Percentiles rank a stretch among this genome's conserved stretches.
These are phyloP conservation scores for Megaceryle alcyon DNA, from an alignment of 2,797 vertebrate genomes.

Conservation along the genomic window DNA sequence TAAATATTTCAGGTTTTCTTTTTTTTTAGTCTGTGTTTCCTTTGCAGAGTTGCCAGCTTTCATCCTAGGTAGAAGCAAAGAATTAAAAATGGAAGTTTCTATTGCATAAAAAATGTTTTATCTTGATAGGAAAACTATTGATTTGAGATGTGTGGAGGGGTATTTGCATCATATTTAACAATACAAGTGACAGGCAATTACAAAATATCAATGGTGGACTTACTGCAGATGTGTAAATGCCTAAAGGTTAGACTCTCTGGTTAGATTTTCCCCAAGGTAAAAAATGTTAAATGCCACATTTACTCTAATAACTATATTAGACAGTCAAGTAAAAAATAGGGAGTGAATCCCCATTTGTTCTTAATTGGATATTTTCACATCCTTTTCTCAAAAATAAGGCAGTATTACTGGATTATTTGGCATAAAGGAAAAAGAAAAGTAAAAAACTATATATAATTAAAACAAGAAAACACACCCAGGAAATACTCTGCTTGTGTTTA, in stretches of 20 bases:
- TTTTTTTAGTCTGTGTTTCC: neutral
- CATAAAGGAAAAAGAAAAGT: neutral
- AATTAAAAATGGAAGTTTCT: neutral
- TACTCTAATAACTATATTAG: constrained; percentile 43
- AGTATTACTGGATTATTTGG: neutral
- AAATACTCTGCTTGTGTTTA: neutral
- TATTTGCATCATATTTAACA: neutral
- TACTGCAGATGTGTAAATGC: constrained; percentile 18
- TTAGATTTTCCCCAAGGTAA: constrained; percentile 36
- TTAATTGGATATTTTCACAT: neutral
- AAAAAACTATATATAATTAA: neutral
- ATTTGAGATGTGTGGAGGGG: neutral
- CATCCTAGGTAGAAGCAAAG: neutral
- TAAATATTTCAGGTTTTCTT: neutral
- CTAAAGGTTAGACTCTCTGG: constrained; percentile 39
- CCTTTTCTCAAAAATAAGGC: neutral
- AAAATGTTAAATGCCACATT: constrained; percentile 58
- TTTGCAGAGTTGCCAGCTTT: neutral
- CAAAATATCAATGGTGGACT: constrained; percentile 24
- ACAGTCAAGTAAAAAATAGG: neutral
- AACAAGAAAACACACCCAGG: neutral
- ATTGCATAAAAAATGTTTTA: neutral
- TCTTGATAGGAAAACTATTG: neutral
- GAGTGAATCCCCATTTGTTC: neutral
- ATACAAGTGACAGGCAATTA: neutral